These are phyloP conservation scores for Capreolus pygargus DNA, from an alignment of 2,113 vertebrate species.

Conservation along the genomic window DNA sequence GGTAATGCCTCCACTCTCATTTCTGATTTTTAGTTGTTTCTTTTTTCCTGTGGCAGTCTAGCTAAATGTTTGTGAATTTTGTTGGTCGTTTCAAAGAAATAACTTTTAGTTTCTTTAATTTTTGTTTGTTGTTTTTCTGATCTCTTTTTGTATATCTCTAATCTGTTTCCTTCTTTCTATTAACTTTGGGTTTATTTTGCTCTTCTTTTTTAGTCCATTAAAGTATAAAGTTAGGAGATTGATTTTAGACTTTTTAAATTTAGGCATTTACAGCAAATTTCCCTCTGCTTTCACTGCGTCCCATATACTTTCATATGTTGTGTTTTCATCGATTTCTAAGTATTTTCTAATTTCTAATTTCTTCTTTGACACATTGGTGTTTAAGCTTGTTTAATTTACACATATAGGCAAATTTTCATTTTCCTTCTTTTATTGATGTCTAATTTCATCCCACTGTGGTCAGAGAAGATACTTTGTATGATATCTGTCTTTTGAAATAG, in stretches of 20 bases:
- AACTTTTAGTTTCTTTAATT: background rate
- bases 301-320: background rate
- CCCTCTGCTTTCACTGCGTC: background rate
- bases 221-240: background rate
- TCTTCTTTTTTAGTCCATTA: background rate
- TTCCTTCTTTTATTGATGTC: background rate
- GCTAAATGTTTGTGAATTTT: background rate
- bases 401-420: background rate
- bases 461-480: background rate
- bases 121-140: background rate
- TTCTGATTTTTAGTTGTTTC: background rate
- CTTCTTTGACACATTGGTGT: background rate
- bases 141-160: background rate
- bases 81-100: background rate
- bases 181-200: background rate
- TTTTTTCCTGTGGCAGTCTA: background rate
- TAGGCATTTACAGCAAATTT: background rate
- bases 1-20: background rate
- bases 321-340: background rate
- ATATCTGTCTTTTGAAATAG: background rate
- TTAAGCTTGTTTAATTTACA: background rate
- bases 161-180: background rate
- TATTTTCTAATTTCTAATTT: background rate
- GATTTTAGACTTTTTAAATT: background rate
- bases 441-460: background rate